Conservation (phyloP, 2,888 invertebrate genomes). For the Polia nebulosa region DNA sequence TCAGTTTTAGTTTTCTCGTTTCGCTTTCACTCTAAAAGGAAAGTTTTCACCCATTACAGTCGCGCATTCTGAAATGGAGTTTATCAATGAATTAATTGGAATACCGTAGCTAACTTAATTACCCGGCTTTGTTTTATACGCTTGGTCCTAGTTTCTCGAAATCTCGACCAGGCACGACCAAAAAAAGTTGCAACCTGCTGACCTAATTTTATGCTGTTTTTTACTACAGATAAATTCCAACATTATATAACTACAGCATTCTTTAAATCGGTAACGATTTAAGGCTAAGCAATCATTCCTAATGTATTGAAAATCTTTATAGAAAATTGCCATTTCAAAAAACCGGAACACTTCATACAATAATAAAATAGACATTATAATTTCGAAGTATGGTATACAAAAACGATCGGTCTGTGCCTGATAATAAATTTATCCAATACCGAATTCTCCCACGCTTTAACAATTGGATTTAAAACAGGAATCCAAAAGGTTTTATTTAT, state of each 20-base stretch:
- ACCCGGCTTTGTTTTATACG: slow-evolving; percentile 19
- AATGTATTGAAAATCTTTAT: background rate
- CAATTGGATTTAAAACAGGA: slow-evolving; percentile 78
- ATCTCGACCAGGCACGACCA: slow-evolving; percentile 13
- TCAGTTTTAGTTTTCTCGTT: slow-evolving; percentile 14
- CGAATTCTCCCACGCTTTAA: slow-evolving; percentile 66
- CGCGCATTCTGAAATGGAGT: slow-evolving; percentile 5
- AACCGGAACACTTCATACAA: slow-evolving; percentile 2
- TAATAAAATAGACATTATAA: slow-evolving; percentile 20
- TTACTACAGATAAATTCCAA: background rate
- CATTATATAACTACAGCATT: slow-evolving; percentile 5
- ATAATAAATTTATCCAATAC: slow-evolving; percentile 67
- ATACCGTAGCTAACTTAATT: slow-evolving; percentile 49
- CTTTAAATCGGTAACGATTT: background rate
- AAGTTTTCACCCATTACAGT: slow-evolving; percentile 22
- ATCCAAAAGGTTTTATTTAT: slow-evolving; percentile 80
- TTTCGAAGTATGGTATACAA: slow-evolving; percentile 36
- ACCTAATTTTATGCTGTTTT: slow-evolving; percentile 25
- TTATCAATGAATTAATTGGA: slow-evolving; percentile 43
- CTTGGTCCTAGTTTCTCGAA: slow-evolving; percentile 27
- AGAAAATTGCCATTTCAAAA: background rate
- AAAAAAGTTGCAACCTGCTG: slow-evolving; percentile 21
- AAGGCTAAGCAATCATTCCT: background rate
- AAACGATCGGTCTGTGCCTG: slow-evolving; percentile 34
- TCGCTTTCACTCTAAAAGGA: slow-evolving; percentile 12